Evolutionary conservation across 2,888 invertebrate species (phyloP).

Genomic region (Campoplex nolae): DNA sequence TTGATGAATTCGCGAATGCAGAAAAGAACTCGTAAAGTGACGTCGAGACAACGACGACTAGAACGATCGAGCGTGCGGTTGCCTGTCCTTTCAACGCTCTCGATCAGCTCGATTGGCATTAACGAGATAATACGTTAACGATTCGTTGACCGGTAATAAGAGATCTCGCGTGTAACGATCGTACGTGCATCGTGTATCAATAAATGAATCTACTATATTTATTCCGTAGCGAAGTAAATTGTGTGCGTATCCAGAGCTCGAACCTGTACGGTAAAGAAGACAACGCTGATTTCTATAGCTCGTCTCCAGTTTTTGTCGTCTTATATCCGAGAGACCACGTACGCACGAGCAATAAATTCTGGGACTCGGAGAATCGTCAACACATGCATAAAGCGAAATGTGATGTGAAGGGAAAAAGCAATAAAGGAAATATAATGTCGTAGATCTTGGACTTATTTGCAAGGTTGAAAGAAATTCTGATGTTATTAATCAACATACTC

Average conservation of each 20-base stretch:
- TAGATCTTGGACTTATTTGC: slow-evolving; percentile 63
- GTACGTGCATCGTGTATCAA: slow-evolving; percentile 73
- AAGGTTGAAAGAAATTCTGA: slow-evolving; percentile 38
- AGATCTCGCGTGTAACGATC: slow-evolving; percentile 70
- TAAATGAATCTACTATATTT: slow-evolving; percentile 49
- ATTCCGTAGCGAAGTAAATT: slow-evolving; percentile 14
- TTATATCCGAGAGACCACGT: slow-evolving; percentile 27
- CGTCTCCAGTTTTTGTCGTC: slow-evolving; percentile 51
- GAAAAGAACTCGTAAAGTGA: slow-evolving; percentile 64
- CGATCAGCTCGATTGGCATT: slow-evolving; percentile 60
- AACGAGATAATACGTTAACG: slow-evolving; percentile 72
- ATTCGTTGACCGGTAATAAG: slow-evolving; percentile 71
- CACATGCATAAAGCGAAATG: slow-evolving; percentile 46
- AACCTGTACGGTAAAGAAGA: slow-evolving; percentile 28
- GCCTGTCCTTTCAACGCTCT: slow-evolving; percentile 52
- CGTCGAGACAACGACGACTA: slow-evolving; percentile 42
- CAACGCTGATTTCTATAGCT: slow-evolving; percentile 56
- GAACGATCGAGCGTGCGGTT: slow-evolving; percentile 43
- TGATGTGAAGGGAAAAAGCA: slow-evolving; percentile 62
- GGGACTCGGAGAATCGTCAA: slow-evolving; percentile 48
- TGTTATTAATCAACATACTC: slow-evolving; percentile 12
- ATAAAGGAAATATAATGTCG: slow-evolving; percentile 47
- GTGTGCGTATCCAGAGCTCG: slow-evolving; percentile 10
- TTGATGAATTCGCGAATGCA: slow-evolving; percentile 62
- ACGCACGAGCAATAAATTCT: slow-evolving; percentile 70